Base-by-base conservation (phyloP, 2,797 vertebrate species). In the Cetoscarus ocellatus region DNA sequence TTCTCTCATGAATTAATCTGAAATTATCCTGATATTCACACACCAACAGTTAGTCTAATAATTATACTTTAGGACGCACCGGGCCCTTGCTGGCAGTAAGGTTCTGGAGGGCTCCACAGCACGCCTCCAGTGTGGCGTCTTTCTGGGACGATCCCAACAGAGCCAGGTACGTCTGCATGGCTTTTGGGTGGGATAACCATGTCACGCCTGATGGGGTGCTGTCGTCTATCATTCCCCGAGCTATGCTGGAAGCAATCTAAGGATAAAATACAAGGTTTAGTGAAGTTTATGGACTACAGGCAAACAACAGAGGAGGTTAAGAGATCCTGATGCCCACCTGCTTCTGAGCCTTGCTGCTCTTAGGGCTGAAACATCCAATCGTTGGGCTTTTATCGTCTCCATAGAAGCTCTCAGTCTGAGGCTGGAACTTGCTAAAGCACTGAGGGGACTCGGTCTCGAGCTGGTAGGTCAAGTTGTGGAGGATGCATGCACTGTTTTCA, bases 401-500 rank as follows among this genome's bases (percentile, higher is more conserved):
- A 1, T 62, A 27, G 27, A 87, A 53, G 0, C 35, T 88, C 10
- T 83, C 88, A 48, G 77, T 11, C 6, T 69, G 79, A 38, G 89
- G 63, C n/a, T 74, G 75, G 65, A 94, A 89, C 54, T 89, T 88
- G 34, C 67, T 87, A 86, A 97, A 97, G 79, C 91, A 94, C 49
- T 92, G 88, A 8, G 96, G 94, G 56, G 92, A 91, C 87, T 98
- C 97, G 0, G 80, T 43, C 50, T 97, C 96, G 92, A 99, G 93
- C 64, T 96, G 94, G 88, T 93, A 99, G 45, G 96, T 96, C 75
- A 99, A 91, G 91, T 99, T 99, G 73, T 98, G 97, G 61, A 99
- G 94, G 86, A 97, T 96, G 53, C 97, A 99, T 63, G 93, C 93
- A 77, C 96, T 98, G 86, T 98, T 98, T 92, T 99, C 97, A 92